phyloP scores from a whole-genome alignment of 2,888 invertebrate species.

The Drosophila vallismaia region DNA sequence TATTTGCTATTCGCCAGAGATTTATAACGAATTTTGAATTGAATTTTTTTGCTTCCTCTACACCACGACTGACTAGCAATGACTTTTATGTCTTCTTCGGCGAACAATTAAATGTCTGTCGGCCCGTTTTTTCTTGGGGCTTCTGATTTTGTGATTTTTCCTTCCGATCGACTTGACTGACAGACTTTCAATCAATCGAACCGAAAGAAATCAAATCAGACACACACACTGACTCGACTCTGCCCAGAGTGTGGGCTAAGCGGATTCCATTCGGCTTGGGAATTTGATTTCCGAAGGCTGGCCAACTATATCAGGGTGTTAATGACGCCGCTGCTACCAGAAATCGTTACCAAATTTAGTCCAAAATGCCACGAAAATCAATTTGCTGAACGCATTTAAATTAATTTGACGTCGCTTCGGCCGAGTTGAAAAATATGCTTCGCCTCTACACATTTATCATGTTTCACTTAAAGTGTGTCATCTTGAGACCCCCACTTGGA shows the following conservation, averaged over 20 bases:
- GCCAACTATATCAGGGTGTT: constrained; percentile 13
- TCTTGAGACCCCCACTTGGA: constrained; percentile 31
- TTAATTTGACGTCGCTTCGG: constrained; percentile 51
- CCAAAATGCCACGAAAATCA: constrained; percentile 37
- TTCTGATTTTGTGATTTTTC: constrained; percentile 23
- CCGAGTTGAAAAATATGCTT: constrained; percentile 13
- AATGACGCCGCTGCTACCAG: constrained; percentile 39
- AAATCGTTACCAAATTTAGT: constrained; percentile 45
- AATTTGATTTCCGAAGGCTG: constrained; percentile 35
- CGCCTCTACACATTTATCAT: constrained; percentile 58
- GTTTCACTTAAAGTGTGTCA: constrained; percentile 47
- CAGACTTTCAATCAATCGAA: constrained; percentile 49
- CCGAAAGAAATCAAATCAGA: constrained; percentile 37
- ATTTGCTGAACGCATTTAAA: constrained; percentile 58
- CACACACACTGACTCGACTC: constrained; percentile 22
- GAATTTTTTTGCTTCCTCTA: constrained; percentile 18
- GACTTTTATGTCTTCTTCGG: constrained; percentile 46
- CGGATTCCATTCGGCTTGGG: constrained; percentile 41
- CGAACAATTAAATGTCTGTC: constrained; percentile 47
- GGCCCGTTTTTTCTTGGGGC: constrained; percentile 15
- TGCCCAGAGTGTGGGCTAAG: constrained; percentile 44
- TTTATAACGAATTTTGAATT: constrained; percentile 49
- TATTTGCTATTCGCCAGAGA: constrained; percentile 47
- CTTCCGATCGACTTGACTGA: constrained; percentile 47
- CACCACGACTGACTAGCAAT: constrained; percentile 13